Conservation (phyloP, 2,888 invertebrate genomes). For the Lepidonotus clava region DNA sequence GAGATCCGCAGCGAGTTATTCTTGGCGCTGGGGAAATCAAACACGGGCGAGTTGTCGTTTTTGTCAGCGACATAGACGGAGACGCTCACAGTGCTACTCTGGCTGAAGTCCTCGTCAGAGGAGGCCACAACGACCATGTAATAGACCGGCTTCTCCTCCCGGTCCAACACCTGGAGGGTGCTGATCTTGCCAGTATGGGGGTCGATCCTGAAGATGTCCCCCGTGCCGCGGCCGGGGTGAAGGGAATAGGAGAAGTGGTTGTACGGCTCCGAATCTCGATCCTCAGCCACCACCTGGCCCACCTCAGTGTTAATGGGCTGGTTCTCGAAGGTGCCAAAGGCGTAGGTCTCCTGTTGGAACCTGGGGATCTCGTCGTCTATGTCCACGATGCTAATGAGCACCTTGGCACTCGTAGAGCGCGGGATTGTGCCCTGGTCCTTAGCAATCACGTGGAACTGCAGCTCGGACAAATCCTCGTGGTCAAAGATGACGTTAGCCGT, state of each 20-base stretch:
- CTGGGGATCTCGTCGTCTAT: conserved; percentile 64
- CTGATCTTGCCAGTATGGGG: conserved; percentile 57
- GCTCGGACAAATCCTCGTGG: conserved; percentile 58
- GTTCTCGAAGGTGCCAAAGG: conserved; percentile 61
- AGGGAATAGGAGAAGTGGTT: conserved; percentile 59
- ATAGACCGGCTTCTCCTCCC: conserved; percentile 60
- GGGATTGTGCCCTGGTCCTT: conserved; percentile 72
- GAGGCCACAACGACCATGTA: conserved; percentile 58
- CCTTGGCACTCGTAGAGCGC: conserved; percentile 67
- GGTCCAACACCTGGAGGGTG: conserved; percentile 59
- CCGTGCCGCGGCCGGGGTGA: conserved; percentile 26
- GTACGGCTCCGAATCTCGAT: conserved; percentile 59
- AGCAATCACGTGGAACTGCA: conserved; percentile 70
- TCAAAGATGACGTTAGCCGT: conserved; percentile 61
- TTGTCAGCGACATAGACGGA: conserved; percentile 61
- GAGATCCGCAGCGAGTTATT: conserved; percentile 63
- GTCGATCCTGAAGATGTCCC: conserved; percentile 58
- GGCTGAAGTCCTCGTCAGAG: conserved; percentile 17
- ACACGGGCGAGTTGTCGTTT: conserved; percentile 64
- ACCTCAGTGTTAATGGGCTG: conserved; percentile 53
- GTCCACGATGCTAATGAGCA: conserved; percentile 71
- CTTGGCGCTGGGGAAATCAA: conserved; percentile 60
- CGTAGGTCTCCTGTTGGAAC: conserved; percentile 60
- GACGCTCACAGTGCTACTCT: conserved; percentile 61
- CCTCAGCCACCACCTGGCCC: conserved; percentile 60